These are phyloP conservation scores for Bombus difficillimus DNA, from an alignment of 1,140 invertebrate species.

Conservation along the genomic window DNA sequence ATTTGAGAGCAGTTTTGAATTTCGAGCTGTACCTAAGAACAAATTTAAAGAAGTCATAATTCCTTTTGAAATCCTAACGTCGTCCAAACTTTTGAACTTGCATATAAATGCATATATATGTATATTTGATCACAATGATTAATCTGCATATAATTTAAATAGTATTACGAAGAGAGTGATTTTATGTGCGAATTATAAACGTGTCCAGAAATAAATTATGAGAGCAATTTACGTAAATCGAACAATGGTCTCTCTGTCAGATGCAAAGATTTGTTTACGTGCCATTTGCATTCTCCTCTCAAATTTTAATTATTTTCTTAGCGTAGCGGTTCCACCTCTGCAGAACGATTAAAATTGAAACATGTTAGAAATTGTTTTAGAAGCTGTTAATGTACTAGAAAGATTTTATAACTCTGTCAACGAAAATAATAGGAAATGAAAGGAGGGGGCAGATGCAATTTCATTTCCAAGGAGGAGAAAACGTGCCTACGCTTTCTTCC, in stretches of 20 bases:
- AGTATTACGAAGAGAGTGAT: too few species aligned
- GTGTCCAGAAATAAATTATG: not conserved
- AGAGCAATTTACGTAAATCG: not conserved
- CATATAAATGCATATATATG: too few species aligned
- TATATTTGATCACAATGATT: too few species aligned
- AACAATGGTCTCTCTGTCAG: not conserved
- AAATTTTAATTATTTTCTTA: not conserved
- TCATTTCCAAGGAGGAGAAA: not conserved
- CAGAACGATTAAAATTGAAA: not conserved
- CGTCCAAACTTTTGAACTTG: too few species aligned
- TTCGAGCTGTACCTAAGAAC: too few species aligned
- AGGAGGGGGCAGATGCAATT: not conserved
- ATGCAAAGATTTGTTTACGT: not conserved
- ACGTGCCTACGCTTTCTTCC: not conserved
- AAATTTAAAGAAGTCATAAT: too few species aligned
- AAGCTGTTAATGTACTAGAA: not conserved
- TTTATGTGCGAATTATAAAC: too few species aligned
- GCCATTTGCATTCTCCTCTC: not conserved
- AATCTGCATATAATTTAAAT: too few species aligned
- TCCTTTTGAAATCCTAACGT: too few species aligned
- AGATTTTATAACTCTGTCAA: not conserved
- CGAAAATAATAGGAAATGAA: not conserved
- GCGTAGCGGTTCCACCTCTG: not conserved
- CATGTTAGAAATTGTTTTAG: not conserved
- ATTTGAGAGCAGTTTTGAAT: too few species aligned